Conservation (phyloP, 2,888 invertebrate species). For the Stenodera caucasica region DNA sequence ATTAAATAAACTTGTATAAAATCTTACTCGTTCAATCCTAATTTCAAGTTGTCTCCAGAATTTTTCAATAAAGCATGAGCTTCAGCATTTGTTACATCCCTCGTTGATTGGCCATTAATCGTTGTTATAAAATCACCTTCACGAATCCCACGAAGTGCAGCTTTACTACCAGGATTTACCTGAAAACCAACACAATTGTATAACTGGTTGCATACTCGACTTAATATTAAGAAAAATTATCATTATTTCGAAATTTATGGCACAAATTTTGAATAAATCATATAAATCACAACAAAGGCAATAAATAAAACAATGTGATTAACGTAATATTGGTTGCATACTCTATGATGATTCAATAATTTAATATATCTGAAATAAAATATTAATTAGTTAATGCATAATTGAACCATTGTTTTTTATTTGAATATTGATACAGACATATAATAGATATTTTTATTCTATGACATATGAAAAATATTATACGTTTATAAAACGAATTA, state of each 20-base stretch:
- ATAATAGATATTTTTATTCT: no score
- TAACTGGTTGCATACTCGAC: neutral
- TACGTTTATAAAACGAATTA: no score
- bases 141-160: slow-evolving; percentile 75
- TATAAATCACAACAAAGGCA: no score
- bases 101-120: slow-evolving; percentile 73
- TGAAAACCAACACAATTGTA: slow-evolving; percentile 56
- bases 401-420: no score
- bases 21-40: slow-evolving; percentile 75
- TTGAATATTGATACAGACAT: no score
- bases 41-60: slow-evolving; percentile 67
- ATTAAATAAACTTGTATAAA: neutral
- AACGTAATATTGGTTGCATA: slow-evolving; percentile 25
- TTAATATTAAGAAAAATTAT: no score
- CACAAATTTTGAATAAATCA: no score
- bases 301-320: no score
- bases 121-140: slow-evolving; percentile 81
- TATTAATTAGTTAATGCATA: neutral
- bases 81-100: slow-evolving; percentile 69
- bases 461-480: no score
- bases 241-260: no score
- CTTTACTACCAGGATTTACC: slow-evolving; percentile 87
- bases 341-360: no score
- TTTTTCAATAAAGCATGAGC: slow-evolving; percentile 74
- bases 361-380: no score